Evolutionary conservation across 92 coral and sea anemone genomes (phyloP).

Genomic region (Porites cylindrica): DNA sequence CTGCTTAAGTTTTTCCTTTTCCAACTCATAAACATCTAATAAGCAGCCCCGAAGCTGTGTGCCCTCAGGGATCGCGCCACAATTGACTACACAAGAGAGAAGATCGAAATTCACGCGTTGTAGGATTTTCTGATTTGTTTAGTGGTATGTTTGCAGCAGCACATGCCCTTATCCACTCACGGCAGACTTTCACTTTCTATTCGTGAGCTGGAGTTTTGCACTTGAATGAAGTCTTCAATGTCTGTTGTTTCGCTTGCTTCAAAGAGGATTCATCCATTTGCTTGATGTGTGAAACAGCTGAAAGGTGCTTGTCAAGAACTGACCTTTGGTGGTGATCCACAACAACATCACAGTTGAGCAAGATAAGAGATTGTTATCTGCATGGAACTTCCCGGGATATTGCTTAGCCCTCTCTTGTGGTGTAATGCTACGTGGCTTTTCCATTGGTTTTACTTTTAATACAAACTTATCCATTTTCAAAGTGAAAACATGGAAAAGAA

Average conservation of each 20-base stretch:
- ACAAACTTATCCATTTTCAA: slow-evolving; percentile 25
- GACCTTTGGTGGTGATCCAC: slow-evolving; percentile 48
- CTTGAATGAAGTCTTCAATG: slow-evolving; percentile 19
- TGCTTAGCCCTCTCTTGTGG: slow-evolving; percentile 23
- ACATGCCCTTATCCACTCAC: slow-evolving; percentile 55
- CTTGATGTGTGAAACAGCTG: slow-evolving; percentile 30
- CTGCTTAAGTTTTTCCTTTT: slow-evolving; percentile 55
- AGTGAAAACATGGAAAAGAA: slow-evolving; percentile 15
- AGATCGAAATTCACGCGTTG: slow-evolving; percentile 42
- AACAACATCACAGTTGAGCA: slow-evolving; percentile 52
- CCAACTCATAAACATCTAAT: slow-evolving; percentile 37
- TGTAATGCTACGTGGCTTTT: slow-evolving; percentile 14
- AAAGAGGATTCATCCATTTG: slow-evolving; percentile 4
- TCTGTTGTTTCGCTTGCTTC: neutral
- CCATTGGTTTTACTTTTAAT: slow-evolving; percentile 4
- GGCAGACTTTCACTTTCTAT: slow-evolving; percentile 55
- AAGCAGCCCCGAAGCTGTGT: slow-evolving; percentile 45
- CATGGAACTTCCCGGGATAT: slow-evolving; percentile 42
- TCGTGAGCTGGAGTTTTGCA: neutral
- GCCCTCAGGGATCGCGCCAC: slow-evolving; percentile 57
- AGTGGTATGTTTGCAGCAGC: slow-evolving; percentile 64
- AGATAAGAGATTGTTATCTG: slow-evolving; percentile 35
- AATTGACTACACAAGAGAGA: slow-evolving; percentile 43
- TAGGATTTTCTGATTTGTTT: slow-evolving; percentile 50
- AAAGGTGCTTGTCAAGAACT: slow-evolving; percentile 41